phyloP scores from a whole-genome alignment of 2,888 invertebrate genomes.

The Drosophila paranaensis region DNA sequence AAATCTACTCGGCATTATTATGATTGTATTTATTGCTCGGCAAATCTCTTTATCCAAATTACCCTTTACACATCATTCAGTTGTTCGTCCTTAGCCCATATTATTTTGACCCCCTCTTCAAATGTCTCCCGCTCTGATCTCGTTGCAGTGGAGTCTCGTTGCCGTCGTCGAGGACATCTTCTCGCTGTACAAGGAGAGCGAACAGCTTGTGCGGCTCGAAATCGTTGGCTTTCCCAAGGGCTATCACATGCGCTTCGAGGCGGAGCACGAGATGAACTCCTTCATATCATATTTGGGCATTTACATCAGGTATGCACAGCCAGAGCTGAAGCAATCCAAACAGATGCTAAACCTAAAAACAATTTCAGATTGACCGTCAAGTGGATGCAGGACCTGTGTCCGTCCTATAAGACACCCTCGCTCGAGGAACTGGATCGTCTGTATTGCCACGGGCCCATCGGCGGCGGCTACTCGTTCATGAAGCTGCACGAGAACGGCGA shows the following conservation, averaged over 20 bases:
- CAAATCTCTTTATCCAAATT: not conserved
- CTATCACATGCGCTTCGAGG: conserved; percentile 81
- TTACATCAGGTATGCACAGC: conserved; percentile 88
- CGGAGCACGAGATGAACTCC: conserved; percentile 87
- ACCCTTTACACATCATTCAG: not conserved
- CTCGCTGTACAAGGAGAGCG: conserved; percentile 90
- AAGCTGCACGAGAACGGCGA: conserved; percentile 94
- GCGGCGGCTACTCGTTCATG: conserved; percentile 93
- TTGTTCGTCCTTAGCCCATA: not conserved
- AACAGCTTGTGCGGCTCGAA: conserved; percentile 90
- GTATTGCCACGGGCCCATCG: conserved; percentile 96
- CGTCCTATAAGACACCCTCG: conserved; percentile 92
- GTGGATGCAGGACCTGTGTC: conserved; percentile 96
- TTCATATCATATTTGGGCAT: conserved; percentile 94
- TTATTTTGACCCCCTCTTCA: conserved; percentile 15
- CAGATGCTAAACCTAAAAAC: not conserved
- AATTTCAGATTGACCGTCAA: conserved; percentile 89
- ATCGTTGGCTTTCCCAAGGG: conserved; percentile 86
- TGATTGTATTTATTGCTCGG: not conserved
- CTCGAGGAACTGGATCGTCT: conserved; percentile 89
- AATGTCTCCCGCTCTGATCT: conserved; percentile 5
- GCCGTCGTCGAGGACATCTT: conserved; percentile 94
- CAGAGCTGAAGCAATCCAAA: conserved; percentile 1
- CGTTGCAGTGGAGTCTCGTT: conserved; percentile 88
- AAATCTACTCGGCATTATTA: not conserved